A percentile compares a stretch with the other conserved stretches of the same genome.
Conservation (phyloP, 2,113 vertebrate genomes). For the Anthoscopus minutus region DNA sequence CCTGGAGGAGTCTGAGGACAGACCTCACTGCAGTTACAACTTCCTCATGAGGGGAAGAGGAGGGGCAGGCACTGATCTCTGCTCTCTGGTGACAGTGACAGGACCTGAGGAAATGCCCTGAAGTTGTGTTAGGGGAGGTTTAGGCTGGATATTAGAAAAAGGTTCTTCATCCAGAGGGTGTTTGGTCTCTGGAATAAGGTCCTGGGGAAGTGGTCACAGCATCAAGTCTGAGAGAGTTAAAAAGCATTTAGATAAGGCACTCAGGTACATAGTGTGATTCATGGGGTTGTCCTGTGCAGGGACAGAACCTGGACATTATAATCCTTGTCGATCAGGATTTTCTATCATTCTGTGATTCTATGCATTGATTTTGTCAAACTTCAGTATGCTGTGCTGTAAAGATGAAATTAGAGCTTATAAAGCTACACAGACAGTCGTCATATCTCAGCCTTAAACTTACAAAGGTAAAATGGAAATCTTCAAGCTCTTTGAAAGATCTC, state of each 20-base stretch:
- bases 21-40: neutral
- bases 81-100: neutral
- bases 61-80: neutral
- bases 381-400: neutral
- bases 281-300: neutral
- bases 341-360: neutral
- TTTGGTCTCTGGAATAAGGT: neutral
- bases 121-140: accelerated
- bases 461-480: neutral
- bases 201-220: neutral
- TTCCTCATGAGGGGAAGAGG: neutral
- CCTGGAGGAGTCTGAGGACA: neutral
- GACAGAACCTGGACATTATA: neutral
- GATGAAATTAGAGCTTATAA: neutral
- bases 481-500: neutral
- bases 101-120: neutral
- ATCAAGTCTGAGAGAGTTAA: neutral
- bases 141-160: neutral
- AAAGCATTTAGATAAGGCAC: neutral
- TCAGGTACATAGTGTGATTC: neutral
- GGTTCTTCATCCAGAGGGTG: neutral
- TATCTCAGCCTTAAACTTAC: neutral
- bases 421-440: neutral
- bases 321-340: neutral
- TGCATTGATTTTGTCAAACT: neutral